A percentile compares a stretch with the other conserved stretches of the same genome.
phyloP scores from a whole-genome alignment of 2,888 invertebrate species.

The Podabrus alpinus region DNA sequence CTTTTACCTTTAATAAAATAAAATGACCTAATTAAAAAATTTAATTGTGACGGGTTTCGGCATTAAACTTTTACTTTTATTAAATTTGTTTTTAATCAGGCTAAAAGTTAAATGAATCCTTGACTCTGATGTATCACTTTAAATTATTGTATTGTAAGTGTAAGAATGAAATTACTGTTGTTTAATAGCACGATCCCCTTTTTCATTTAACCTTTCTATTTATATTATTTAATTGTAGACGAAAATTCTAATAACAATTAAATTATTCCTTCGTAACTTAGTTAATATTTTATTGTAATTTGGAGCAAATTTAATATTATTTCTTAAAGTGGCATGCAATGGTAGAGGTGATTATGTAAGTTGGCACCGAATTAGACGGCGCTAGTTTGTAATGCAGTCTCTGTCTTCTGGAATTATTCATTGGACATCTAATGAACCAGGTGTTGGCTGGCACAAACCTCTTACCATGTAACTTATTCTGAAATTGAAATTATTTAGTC shows the following conservation, averaged over 20 bases:
- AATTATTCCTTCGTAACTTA: not conserved
- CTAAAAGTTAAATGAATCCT: not conserved
- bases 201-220: not conserved
- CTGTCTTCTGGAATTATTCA: constrained; percentile 31
- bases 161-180: not conserved
- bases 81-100: not conserved
- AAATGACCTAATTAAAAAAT: too few species aligned
- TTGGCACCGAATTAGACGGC: constrained; percentile 28
- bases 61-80: not conserved
- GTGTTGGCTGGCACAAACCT: constrained; percentile 31
- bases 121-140: not conserved
- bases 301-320: not conserved
- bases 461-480: constrained; percentile 23
- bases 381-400: constrained; percentile 26
- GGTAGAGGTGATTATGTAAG: constrained; percentile 26
- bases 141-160: not conserved
- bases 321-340: constrained; percentile 17
- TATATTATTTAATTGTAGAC: not conserved
- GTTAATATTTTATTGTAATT: not conserved
- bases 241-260: not conserved
- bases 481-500: constrained; percentile 28
- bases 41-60: too few species aligned
- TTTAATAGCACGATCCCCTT: not conserved
- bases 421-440: constrained; percentile 33
- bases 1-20: too few species aligned